Conservation (phyloP, 2,113 vertebrate species). For the Pungitius pungitius region DNA sequence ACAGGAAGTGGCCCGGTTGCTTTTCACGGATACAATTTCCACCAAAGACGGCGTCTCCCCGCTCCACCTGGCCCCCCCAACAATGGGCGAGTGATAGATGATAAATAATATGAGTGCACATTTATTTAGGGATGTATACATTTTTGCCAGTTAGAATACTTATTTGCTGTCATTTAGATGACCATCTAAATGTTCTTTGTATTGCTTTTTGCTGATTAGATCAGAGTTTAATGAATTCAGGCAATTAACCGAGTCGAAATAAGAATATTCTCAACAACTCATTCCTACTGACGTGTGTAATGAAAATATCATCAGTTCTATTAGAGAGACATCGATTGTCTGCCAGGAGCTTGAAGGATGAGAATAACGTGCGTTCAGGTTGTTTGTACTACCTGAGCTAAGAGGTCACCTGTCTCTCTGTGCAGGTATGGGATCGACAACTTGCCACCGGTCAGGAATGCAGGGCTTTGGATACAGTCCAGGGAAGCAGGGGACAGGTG, state of each 20-base stretch:
- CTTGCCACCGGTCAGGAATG: constrained; percentile 78
- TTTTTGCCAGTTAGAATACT: background rate
- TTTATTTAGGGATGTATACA: background rate
- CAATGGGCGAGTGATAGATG: constrained; percentile 67
- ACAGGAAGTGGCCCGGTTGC: constrained; percentile 86
- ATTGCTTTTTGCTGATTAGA: background rate
- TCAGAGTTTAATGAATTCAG: background rate
- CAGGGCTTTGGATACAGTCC: constrained; percentile 92
- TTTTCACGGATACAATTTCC: constrained; percentile 84
- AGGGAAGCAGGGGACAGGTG: constrained; percentile 77
- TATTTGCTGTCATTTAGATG: background rate
- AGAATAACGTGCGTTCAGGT: background rate
- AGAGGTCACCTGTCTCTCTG: constrained; percentile 3
- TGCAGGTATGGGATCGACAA: constrained; percentile 91
- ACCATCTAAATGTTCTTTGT: background rate
- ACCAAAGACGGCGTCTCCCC: constrained; percentile 49
- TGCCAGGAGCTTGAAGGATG: constrained; percentile 3
- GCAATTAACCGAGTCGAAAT: background rate
- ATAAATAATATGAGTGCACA: background rate
- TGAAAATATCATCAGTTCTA: background rate
- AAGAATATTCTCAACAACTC: background rate
- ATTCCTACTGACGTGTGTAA: background rate
- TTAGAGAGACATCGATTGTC: background rate
- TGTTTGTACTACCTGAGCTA: background rate
- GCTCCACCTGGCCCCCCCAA: constrained; percentile 40